These are phyloP conservation scores for Gila robusta DNA, from an alignment of 2,797 vertebrate genomes.

Conservation along the genomic window DNA sequence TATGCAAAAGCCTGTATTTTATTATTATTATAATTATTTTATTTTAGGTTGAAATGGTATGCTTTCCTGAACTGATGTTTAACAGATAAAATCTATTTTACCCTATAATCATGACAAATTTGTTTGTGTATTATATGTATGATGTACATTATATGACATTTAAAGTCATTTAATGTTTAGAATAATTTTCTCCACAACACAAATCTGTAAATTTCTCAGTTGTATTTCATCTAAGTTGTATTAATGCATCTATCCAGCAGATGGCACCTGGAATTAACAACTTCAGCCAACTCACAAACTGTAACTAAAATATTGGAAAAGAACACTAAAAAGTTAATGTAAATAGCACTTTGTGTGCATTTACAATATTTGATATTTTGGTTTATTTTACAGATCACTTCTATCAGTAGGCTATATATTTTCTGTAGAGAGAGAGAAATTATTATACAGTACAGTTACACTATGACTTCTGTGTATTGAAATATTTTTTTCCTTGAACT, in stretches of 20 bases:
- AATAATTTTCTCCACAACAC: background rate
- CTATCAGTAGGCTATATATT: no score
- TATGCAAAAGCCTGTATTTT: no score
- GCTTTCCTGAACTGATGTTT: conserved; percentile 30
- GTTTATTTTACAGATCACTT: background rate
- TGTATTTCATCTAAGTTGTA: background rate
- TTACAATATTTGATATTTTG: background rate
- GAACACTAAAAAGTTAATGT: background rate
- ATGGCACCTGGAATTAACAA: background rate
- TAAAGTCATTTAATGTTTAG: background rate
- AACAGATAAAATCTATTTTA: conserved; percentile 43
- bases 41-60: conserved; percentile 19
- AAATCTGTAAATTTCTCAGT: background rate
- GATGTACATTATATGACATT: background rate
- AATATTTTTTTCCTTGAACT: background rate
- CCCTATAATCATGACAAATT: conserved; percentile 39
- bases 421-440: background rate
- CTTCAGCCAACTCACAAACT: background rate
- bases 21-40: no score
- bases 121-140: conserved; percentile 57
- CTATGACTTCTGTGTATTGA: background rate
- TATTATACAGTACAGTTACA: background rate
- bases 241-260: conserved; percentile 2
- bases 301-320: background rate
- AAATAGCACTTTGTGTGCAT: background rate